Percentiles rank a stretch among this genome's conserved stretches.
Conservation (phyloP, 2,888 invertebrate species). For the Belgica antarctica region DNA sequence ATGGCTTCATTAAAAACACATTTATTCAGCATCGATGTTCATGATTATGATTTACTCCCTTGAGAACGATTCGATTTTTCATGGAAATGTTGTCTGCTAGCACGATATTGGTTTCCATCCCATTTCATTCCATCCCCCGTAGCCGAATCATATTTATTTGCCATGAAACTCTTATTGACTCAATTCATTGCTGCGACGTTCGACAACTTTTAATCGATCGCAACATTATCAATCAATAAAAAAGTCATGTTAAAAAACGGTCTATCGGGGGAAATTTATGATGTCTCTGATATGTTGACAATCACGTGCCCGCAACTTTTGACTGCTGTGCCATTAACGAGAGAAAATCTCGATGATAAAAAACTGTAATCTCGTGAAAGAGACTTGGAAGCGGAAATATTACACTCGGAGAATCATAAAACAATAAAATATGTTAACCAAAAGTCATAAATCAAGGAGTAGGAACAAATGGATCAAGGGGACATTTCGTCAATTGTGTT, state of each 20-base stretch:
- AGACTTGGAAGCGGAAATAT: slow-evolving; percentile 1
- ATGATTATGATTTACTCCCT: slow-evolving; percentile 35
- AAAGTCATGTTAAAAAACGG: slow-evolving; percentile 15
- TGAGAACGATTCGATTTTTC: slow-evolving; percentile 19
- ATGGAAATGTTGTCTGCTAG: slow-evolving; percentile 4
- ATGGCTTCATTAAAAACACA: slow-evolving; percentile 29
- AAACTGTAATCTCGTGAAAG: slow-evolving; percentile 4
- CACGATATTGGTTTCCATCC: slow-evolving; percentile 23
- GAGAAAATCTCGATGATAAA: not conserved
- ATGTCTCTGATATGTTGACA: slow-evolving; percentile 17
- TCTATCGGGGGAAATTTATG: not conserved
- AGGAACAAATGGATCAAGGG: not conserved
- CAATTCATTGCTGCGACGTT: not conserved
- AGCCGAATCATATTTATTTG: slow-evolving; percentile 8
- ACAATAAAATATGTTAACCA: slow-evolving; percentile 18
- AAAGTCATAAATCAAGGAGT: slow-evolving; percentile 11
- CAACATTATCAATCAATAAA: slow-evolving; percentile 37
- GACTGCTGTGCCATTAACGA: slow-evolving; percentile 1
- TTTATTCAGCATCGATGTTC: slow-evolving; percentile 6
- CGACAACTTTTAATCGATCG: slow-evolving; percentile 24
- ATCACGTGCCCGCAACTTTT: slow-evolving; percentile 32
- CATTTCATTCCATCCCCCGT: slow-evolving; percentile 24
- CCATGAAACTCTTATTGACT: slow-evolving; percentile 26
- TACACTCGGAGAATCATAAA: slow-evolving; percentile 10
- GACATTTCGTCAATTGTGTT: too few species aligned